A percentile compares a stretch with the other conserved stretches of the same genome.
Conservation (phyloP, 2,888 invertebrate species). For the Sclerodermus sp. region DNA sequence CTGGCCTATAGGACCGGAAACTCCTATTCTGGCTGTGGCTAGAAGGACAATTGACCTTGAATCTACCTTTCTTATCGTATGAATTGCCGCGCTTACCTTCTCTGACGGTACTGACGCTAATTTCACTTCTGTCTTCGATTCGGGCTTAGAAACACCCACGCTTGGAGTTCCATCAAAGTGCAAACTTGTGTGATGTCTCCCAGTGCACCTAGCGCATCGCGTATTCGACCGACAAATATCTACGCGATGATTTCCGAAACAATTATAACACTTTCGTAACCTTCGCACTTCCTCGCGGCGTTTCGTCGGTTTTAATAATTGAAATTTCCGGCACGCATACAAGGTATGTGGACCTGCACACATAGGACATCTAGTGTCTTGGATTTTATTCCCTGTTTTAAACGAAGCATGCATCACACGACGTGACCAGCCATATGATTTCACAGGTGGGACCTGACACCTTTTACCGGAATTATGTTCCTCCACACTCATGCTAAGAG, state of each 20-base stretch:
- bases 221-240: neutral
- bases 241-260: neutral
- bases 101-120: too few species aligned
- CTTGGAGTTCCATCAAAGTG: too few species aligned
- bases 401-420: slow-evolving; percentile 3
- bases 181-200: neutral
- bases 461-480: neutral
- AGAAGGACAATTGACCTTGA: too few species aligned
- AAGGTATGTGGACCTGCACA: neutral
- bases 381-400: too few species aligned
- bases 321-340: slow-evolving; percentile 1
- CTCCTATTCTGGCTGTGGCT: too few species aligned
- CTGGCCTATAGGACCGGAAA: too few species aligned
- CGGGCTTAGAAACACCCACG: too few species aligned
- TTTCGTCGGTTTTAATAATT: neutral
- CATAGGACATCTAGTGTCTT: neutral
- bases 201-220: neutral
- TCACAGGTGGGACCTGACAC: neutral
- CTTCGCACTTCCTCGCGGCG: neutral
- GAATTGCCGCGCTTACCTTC: too few species aligned
- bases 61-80: too few species aligned
- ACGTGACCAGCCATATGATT: neutral
- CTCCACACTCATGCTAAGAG: neutral
- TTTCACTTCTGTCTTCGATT: too few species aligned
- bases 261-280: slow-evolving; percentile 8